Base-by-base conservation (phyloP, 1,140 invertebrate genomes). In the Ceratosolen solmsi region DNA sequence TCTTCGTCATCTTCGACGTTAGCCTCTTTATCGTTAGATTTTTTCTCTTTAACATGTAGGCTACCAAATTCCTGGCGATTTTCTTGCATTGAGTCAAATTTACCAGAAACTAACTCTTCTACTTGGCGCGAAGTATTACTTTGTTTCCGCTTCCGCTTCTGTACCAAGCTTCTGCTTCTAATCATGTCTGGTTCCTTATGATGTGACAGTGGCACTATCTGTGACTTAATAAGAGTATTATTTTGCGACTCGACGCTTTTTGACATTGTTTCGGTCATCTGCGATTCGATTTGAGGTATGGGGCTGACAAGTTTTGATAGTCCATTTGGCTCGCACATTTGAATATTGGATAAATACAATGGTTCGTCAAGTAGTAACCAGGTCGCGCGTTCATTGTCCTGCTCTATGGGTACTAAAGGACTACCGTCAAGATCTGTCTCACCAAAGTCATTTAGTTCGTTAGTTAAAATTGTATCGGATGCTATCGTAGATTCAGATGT, bases 1-100 rank as follows among this genome's bases (percentile, higher is more conserved):
- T 91, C 87, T 68, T 91, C 91, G 60, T 92, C 91, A 41, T 92
- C 91, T 1, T 92, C 91, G 9, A 89, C 8, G 38, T 88, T 92
- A 7, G 80, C 75, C 87, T 87, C 70, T 87, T 20, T 7, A 20
- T 60, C 38, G 36, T 77, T 51, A 7, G 1, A 8, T 0, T 33
- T 51, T 68, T 70, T 54, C 11, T 79, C 25, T n/a, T 41, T 20
- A 13, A 63, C 7, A 0, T 36, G 38, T n/a, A 22, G 11, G 5
- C 38, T 49, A 22, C 3, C 17, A 13, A 60, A 3, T 25, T 36
- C 20, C 11, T 41, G 56, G 30, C 13, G 22, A 22, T 58, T 46
- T 25, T 46, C 33, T 20, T 17, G 20, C 0, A 27, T 0, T 33
- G 27, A 17, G 25, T 17, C 4, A 2, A 33, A 15, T 33, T 63